Percentiles rank a stretch among this genome's conserved stretches.
These are phyloP conservation scores for Eidolon helvum DNA, from an alignment of 2,113 vertebrate species.

Conservation along the genomic window DNA sequence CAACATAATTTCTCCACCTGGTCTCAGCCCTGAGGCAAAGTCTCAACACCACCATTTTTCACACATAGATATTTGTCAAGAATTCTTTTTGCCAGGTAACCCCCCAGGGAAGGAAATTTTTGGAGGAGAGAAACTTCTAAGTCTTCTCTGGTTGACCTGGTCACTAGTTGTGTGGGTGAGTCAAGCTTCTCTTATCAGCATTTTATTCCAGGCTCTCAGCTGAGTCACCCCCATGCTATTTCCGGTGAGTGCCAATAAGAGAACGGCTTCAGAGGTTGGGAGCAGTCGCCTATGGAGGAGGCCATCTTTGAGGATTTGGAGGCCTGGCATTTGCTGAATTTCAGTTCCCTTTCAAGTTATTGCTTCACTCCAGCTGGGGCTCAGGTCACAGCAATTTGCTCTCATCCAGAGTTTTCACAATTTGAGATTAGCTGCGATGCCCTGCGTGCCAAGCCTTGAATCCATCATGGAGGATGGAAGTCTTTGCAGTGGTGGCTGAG, in stretches of 20 bases:
- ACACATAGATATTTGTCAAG: neutral
- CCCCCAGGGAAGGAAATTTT: neutral
- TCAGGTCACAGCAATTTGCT: neutral
- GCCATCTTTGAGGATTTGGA: neutral
- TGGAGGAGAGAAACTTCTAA: neutral
- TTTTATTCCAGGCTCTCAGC: neutral
- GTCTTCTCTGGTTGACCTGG: neutral
- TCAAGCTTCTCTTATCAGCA: neutral
- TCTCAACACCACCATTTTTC: rapidly evolving
- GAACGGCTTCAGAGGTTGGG: neutral
- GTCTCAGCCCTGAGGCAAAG: neutral
- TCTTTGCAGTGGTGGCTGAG: neutral
- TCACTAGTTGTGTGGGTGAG: neutral
- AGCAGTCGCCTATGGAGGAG: neutral
- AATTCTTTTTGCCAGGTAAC: neutral
- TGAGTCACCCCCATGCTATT: neutral
- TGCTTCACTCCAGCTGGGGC: neutral
- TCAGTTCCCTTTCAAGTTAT: constrained; percentile 52
- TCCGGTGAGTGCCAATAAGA: neutral
- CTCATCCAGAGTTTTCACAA: neutral
- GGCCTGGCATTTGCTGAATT: constrained; percentile 30
- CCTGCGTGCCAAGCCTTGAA: neutral
- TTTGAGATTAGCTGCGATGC: neutral
- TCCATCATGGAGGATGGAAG: neutral
- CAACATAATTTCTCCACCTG: neutral